Base-by-base conservation (phyloP, 2,797 vertebrate species). In the Phalanger gymnotis region DNA sequence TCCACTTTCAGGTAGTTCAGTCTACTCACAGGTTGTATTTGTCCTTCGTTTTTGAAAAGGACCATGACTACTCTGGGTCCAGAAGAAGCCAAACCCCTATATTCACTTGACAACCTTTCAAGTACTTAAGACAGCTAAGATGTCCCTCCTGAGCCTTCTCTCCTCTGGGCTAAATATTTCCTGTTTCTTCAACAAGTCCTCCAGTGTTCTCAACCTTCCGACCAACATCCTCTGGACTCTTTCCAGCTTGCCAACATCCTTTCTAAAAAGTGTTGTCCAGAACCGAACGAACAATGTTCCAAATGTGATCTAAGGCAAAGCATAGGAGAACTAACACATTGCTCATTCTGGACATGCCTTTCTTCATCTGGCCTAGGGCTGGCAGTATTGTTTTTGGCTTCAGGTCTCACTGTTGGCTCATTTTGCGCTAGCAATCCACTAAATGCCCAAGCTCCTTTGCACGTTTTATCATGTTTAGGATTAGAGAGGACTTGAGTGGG, bases 251-350 rank as follows among this genome's bases (percentile, higher is more conserved):
- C 73, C 40, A 47, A 81, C 40, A 47, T 81, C 73, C 2, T 81
- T 81, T 7, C 73, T 81, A 47, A 81, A 81, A 81, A 47, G 73
- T 81, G 73, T 47, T 81, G 40, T 81, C 73, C 73, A 81, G 73
- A 81, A 81, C 7, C 47, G 73, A 81, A 40, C 16, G 40, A 73
- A 58, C 19, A 61, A 16, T 81, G 19, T 81, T 81, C 73, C 73
- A 81, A 81, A 81, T 47, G 22, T 81, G 73, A 81, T 81, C 73
- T 81, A 92, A 94, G 81, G 94, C 94, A 98, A 93, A 55, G 92
- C 95, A 90, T 54, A 6, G 95, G 90, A 0, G 0, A 96, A 92
- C 94, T 91, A 53, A 6, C 92, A 54, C 90, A 93, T 66, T 92
- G 52, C 40, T 81, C 22, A 81, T 81, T 81, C 40, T 81, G 40